Percentiles rank a stretch among this genome's conserved stretches.
Conservation (phyloP, 2,113 vertebrate species). For the Amblyornis subalaris region DNA sequence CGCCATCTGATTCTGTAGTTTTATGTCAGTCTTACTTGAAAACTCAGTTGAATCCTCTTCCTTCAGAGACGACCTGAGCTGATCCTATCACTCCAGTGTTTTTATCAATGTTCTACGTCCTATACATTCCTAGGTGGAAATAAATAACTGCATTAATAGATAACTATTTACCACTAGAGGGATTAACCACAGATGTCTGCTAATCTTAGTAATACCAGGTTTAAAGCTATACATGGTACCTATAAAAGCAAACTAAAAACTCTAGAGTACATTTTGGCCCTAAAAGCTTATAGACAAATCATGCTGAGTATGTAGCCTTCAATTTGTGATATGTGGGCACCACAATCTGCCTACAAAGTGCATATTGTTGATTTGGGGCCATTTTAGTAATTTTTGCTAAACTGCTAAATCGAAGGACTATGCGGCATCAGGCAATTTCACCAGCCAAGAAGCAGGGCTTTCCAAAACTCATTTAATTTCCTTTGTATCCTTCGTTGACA, state of each 20-base stretch:
- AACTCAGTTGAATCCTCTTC: background rate
- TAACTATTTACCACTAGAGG: background rate
- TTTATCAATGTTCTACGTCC: background rate
- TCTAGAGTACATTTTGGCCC: background rate
- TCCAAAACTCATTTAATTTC: background rate
- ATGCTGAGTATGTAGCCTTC: background rate
- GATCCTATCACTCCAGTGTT: background rate
- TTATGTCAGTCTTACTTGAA: background rate
- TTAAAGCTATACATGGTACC: background rate
- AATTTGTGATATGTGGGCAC: background rate
- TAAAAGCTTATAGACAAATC: background rate
- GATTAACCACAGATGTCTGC: background rate
- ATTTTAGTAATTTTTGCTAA: background rate
- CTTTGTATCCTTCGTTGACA: background rate
- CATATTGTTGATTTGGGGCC: background rate
- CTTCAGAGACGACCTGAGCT: background rate
- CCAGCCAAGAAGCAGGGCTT: background rate
- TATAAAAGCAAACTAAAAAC: background rate
- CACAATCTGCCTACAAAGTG: background rate
- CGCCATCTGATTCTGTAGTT: background rate
- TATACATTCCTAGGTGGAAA: background rate
- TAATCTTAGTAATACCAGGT: constrained; percentile 8
- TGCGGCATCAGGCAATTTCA: background rate
- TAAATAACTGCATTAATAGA: background rate
- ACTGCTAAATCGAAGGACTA: background rate